Evolutionary conservation across 2,113 vertebrate genomes (phyloP), one percentile per base, ranked within the genome.

Genomic region (Tenebrosternarchus preto): DNA sequence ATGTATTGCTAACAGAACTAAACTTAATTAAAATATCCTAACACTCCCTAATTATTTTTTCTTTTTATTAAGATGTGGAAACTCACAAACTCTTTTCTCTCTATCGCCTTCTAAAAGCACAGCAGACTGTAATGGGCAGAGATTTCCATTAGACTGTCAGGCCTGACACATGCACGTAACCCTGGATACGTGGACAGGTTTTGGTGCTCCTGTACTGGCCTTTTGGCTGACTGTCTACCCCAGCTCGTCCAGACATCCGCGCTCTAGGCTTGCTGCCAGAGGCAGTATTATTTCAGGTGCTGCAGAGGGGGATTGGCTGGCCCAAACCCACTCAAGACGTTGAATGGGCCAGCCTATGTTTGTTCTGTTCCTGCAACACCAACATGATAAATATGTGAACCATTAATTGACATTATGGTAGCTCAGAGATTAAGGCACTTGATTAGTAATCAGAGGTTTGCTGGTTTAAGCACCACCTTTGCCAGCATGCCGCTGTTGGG

Each of bases 21-120:
- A 86, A 90, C 82, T 77, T 87, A 88, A 92, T 89, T 88, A 90
- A 89, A 43, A 66, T 86, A 83, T 80, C 78, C 73, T 57, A 25
- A 77, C 82, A 75, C 78, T 84, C 85, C 80, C 88, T 88, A 83
- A 89, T 92, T 77, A 85, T 86, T 84, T 4, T 66, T 80, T 80
- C 43, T 78, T 85, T 87, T 88, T 83, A 88, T 90, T 88, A 86
- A 59, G 75, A 73, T 31, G 5, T 11, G 1, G 17, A 6, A 70
- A 63, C 12, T 36, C 22, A 25, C 12, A 33, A 63, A 63, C 3
- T n/a, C 31, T 29, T 12, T 2, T 63, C 29, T 36, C 59, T 71
- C 24, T 33, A 19, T 29, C 46, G 24, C 17, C n/a, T 20, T 56
- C 1, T 27, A 71, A 73, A 66, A 67, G 20, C 56, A 24, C 46